A percentile compares a stretch with the other conserved stretches of the same genome.
These are phyloP conservation scores for Chaenogobius annularis DNA, from an alignment of 2,113 vertebrate genomes.

Conservation along the genomic window DNA sequence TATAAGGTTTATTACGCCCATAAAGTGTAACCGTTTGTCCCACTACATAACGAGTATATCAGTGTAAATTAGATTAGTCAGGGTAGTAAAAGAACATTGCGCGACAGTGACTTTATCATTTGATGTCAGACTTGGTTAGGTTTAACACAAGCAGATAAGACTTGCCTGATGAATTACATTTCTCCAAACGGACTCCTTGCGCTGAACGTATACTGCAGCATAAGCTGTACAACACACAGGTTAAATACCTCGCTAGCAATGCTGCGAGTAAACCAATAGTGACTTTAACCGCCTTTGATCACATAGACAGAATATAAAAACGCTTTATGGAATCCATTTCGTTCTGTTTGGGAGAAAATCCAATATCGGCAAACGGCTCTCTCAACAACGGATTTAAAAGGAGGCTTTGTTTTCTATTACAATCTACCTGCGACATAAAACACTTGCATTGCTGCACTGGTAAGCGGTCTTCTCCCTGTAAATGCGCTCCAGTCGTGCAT, in stretches of 20 bases:
- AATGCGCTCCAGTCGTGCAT: slow-evolving; percentile 43
- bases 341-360: slow-evolving; percentile 17
- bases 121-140: background rate
- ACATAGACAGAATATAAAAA: slow-evolving; percentile 15
- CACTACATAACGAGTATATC: background rate
- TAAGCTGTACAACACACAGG: background rate
- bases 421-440: slow-evolving; percentile 19
- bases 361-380: slow-evolving; percentile 41
- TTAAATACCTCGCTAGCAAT: background rate
- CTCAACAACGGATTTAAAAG: slow-evolving; percentile 19
- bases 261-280: background rate
- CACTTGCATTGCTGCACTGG: slow-evolving; percentile 45
- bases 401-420: slow-evolving; percentile 55
- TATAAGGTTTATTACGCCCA: background rate
- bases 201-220: background rate
- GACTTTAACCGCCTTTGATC: slow-evolving; percentile 11
- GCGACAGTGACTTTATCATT: background rate
- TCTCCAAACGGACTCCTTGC: background rate
- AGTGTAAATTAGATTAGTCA: background rate
- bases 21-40: background rate
- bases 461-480: slow-evolving; percentile 44
- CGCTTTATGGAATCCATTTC: slow-evolving; percentile 23
- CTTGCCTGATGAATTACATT: background rate
- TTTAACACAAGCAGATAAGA: background rate
- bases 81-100: background rate